Percentiles rank a stretch among this genome's conserved stretches.
phyloP scores from a whole-genome alignment of 2,797 vertebrate species.

The Pangasius djambal region DNA sequence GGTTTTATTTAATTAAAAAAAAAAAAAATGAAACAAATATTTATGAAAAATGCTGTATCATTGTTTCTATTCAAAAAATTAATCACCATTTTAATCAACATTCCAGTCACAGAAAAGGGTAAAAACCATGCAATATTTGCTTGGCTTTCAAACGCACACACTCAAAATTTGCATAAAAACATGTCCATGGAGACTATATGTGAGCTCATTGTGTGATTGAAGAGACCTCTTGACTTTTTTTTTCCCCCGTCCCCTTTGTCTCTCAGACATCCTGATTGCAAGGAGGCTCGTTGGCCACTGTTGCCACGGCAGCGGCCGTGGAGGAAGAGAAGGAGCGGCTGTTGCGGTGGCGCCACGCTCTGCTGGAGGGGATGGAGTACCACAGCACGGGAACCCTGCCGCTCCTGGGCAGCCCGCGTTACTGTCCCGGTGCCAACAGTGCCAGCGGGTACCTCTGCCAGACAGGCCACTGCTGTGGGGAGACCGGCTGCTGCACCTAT shows the following conservation, averaged over 20 bases:
- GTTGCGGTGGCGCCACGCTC: constrained; percentile 57
- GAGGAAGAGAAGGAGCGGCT: constrained; percentile 54
- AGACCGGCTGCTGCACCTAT: constrained; percentile 95
- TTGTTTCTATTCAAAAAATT: not conserved
- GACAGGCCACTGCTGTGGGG: constrained; percentile 95
- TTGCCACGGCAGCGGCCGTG: constrained; percentile 53
- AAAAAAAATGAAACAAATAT: not conserved
- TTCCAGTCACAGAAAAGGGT: not conserved
- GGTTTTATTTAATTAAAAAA: no score
- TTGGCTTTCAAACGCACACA: not conserved
- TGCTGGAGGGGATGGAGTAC: constrained; percentile 79
- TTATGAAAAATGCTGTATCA: not conserved
- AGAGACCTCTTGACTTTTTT: constrained; percentile 6
- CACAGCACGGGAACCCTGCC: constrained; percentile 81
- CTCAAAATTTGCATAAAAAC: not conserved
- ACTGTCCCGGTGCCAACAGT: constrained; percentile 86
- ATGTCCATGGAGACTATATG: not conserved
- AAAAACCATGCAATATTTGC: not conserved
- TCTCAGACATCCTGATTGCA: constrained; percentile 37
- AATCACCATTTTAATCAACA: not conserved
- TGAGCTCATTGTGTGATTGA: not conserved
- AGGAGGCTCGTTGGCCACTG: constrained; percentile 11
- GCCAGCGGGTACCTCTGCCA: constrained; percentile 90
- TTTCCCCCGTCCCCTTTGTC: not conserved
- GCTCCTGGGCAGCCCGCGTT: constrained; percentile 82